Base-by-base conservation (phyloP, 2,113 vertebrate species). In the Podilymbus podiceps region DNA sequence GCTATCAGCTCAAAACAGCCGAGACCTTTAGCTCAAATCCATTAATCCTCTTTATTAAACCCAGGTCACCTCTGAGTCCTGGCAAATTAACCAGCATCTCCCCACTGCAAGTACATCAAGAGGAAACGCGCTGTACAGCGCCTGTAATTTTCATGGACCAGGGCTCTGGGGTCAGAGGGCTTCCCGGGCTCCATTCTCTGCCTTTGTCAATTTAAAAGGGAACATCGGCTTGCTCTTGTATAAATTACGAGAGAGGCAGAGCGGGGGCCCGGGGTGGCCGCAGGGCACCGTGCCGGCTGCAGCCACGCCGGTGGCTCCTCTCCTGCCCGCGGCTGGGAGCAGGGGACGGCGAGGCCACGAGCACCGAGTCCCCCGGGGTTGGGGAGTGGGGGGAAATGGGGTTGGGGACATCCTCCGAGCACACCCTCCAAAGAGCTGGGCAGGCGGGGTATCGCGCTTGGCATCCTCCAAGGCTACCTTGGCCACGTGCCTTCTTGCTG, bases 1-100 rank as follows among this genome's bases (percentile, higher is more conserved):
- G 96, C 98, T 98, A 98, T 98, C 98, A 98, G 98, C 98, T 94
- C 93, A 77, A 96, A 97, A 98, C 98, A 98, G 98, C 97, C 87
- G 92, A 97, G 97, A 98, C 98, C 98, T 98, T 98, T 98, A 97
- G 97, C 98, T 98, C 98, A 98, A 98, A 98, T 98, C 98, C 98
- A 98, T 98, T 98, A 98, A 98, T 98, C 98, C 98, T 98, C 98
- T 98, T 98, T 98, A 98, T 98, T 98, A 98, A 98, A 98, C 98
- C 90, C 93, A 6, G 98, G 98, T 98, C 98, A 98, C 98, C 98
- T 98, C 98, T 89, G 96, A 98, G 98, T 97, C 98, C 96, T 97
- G 94, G 98, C 97, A 98, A 98, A 98, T 98, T 98, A 98, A 98
- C 97, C 97, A 96, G 96, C 97, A 80, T 98, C 97, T 98, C 96